These are phyloP conservation scores for Melanotus villosus DNA, from an alignment of 2,888 invertebrate genomes.

Conservation along the genomic window DNA sequence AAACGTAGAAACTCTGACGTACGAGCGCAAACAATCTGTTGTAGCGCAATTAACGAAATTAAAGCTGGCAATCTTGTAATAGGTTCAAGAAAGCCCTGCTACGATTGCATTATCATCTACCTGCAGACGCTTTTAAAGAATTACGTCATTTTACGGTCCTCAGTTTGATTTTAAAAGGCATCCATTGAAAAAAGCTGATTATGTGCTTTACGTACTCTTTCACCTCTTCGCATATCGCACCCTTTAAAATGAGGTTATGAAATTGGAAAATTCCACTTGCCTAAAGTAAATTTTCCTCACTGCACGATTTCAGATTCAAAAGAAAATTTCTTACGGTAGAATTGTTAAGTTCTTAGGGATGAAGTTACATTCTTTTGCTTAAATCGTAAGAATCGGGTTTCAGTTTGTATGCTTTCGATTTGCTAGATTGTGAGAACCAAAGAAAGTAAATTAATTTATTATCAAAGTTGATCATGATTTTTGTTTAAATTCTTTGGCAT, in stretches of 20 bases:
- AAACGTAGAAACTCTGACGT: conserved; percentile 7
- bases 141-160: conserved; percentile 20
- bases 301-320: neutral
- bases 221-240: conserved; percentile 2
- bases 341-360: neutral
- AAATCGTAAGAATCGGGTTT: too few relatives aligned
- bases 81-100: conserved; percentile 10
- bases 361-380: too few relatives aligned
- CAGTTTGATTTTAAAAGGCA: conserved; percentile 17
- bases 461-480: too few relatives aligned
- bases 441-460: too few relatives aligned
- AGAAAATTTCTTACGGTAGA: neutral
- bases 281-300: neutral
- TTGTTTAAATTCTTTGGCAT: too few relatives aligned
- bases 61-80: conserved; percentile 27
- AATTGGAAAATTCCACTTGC: conserved; percentile 3
- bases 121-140: conserved; percentile 27
- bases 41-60: conserved; percentile 27
- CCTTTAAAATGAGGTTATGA: neutral
- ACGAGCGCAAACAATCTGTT: conserved; percentile 22
- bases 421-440: too few relatives aligned
- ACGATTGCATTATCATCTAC: conserved; percentile 23
- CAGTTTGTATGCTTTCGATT: too few relatives aligned
- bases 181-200: conserved; percentile 29
- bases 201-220: conserved; percentile 19